phyloP scores from a whole-genome alignment of 2,888 invertebrate genomes.

The Drosophila hamatofila region DNA sequence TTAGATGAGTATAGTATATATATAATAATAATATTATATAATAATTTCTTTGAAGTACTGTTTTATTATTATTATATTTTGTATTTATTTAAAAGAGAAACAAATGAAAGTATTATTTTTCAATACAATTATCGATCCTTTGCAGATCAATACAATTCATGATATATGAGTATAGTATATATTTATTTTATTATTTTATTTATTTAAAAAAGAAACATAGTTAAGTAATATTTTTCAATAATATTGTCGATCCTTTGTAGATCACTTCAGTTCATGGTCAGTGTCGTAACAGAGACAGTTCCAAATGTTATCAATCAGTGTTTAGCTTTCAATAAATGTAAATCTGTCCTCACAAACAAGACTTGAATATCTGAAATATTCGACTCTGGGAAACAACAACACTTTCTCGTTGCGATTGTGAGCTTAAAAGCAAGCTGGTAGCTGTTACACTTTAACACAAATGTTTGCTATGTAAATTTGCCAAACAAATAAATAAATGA shows the following conservation, averaged over 20 bases:
- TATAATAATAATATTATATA: too few relatives aligned
- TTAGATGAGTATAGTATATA: background rate
- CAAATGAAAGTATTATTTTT: too few relatives aligned
- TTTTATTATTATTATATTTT: background rate
- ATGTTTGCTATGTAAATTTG: slow-evolving; percentile 41
- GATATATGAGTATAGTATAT: background rate
- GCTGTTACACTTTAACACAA: slow-evolving; percentile 39
- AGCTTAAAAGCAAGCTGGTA: slow-evolving; percentile 35
- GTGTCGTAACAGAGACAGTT: background rate
- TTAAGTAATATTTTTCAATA: background rate
- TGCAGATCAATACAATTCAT: background rate
- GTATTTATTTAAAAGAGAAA: too few relatives aligned
- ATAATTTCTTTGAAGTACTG: too few relatives aligned
- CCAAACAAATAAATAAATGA: slow-evolving; percentile 18
- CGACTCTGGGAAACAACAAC: slow-evolving; percentile 20
- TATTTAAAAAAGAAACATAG: background rate
- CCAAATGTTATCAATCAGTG: background rate
- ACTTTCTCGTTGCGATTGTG: slow-evolving; percentile 46
- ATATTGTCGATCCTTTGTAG: background rate
- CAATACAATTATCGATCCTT: background rate
- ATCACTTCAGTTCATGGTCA: slow-evolving; percentile 2
- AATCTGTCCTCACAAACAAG: background rate
- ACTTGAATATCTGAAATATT: slow-evolving; percentile 40
- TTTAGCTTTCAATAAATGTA: slow-evolving; percentile 37
- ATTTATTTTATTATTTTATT: background rate